Evolutionary conservation across 2,113 vertebrate genomes (phyloP).

Genomic region (Notarius lentiginosus): DNA sequence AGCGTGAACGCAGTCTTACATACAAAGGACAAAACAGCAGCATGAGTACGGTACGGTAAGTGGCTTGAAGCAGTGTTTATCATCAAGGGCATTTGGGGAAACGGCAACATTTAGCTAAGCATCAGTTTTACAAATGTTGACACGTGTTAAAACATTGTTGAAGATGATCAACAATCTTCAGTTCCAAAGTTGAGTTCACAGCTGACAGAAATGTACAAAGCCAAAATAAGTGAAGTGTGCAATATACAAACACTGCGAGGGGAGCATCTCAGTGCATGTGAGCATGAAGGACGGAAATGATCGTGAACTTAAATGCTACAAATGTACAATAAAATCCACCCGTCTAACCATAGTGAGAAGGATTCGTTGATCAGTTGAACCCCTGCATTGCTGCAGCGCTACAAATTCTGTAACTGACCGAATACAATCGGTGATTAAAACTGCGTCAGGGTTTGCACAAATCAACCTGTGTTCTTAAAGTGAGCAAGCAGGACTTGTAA

Average conservation of each 20-base stretch:
- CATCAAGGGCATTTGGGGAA: slow-evolving; percentile 18
- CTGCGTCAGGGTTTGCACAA: background rate
- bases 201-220: slow-evolving; percentile 23
- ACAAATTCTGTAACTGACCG: slow-evolving; percentile 7
- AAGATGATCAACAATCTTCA: background rate
- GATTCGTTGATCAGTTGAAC: background rate
- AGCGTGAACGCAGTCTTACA: slow-evolving; percentile 34
- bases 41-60: slow-evolving; percentile 3
- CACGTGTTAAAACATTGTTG: slow-evolving; percentile 9
- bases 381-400: slow-evolving; percentile 2
- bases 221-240: slow-evolving; percentile 29
- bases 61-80: slow-evolving; percentile 40
- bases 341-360: background rate
- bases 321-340: background rate
- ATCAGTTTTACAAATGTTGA: slow-evolving; percentile 35
- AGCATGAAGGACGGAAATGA: slow-evolving; percentile 11
- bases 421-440: background rate
- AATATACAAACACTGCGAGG: background rate
- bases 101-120: slow-evolving; percentile 36
- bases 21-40: slow-evolving; percentile 48
- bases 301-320: slow-evolving; percentile 1
- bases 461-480: background rate
- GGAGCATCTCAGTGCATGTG: background rate
- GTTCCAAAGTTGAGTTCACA: slow-evolving; percentile 24
- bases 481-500: background rate